A percentile compares a stretch with the other conserved stretches of the same genome.
Conservation (phyloP, 2,113 vertebrate genomes). For the Cyphomyrus plagiostoma region DNA sequence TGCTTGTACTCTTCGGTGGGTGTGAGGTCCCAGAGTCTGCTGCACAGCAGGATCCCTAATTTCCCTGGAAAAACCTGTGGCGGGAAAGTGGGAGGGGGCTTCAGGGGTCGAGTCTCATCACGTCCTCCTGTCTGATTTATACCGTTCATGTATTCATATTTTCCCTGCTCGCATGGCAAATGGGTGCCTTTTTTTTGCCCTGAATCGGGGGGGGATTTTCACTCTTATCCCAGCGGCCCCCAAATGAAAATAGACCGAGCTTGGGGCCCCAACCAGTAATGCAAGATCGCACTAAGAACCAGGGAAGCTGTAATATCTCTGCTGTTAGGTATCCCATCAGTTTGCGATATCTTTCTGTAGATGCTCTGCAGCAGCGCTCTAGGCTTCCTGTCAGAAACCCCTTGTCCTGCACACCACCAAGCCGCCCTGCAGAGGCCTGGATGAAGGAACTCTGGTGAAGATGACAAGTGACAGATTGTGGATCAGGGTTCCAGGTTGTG, state of each 20-base stretch:
- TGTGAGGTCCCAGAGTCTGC: slow-evolving; percentile 8
- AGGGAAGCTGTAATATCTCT: not conserved
- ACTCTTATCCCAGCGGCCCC: not conserved
- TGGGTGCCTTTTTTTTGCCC: not conserved
- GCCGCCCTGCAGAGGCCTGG: not conserved
- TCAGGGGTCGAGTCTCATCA: not conserved
- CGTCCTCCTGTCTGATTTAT: slow-evolving; percentile 1
- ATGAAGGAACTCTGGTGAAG: not conserved
- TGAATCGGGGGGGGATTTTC: not conserved
- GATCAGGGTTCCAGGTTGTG: not conserved
- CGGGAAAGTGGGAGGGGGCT: not conserved
- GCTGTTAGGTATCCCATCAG: not conserved
- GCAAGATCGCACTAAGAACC: not conserved
- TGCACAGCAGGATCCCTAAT: slow-evolving; percentile 9
- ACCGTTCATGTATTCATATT: not conserved
- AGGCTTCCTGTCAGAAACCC: not conserved
- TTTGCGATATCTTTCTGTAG: not conserved
- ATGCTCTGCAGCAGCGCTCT: not conserved
- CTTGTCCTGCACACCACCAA: not conserved
- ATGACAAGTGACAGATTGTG: not conserved
- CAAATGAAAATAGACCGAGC: not conserved
- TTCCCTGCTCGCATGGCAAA: not conserved
- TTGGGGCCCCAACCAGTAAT: not conserved
- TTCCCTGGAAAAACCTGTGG: slow-evolving; percentile 10
- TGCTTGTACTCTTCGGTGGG: not conserved